Conservation (phyloP, 2,113 vertebrate species). For the Epinephelus fuscoguttatus region DNA sequence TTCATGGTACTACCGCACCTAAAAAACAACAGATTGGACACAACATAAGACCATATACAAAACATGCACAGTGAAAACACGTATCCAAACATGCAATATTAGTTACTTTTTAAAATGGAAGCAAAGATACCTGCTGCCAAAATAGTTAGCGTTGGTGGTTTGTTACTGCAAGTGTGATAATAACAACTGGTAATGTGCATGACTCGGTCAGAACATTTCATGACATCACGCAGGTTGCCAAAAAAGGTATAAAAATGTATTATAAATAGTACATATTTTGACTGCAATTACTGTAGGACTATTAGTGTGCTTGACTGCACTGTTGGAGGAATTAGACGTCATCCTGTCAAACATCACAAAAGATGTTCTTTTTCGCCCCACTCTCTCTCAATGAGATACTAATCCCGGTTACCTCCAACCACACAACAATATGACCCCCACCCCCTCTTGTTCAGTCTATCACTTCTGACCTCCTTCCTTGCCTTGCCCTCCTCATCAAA, state of each 20-base stretch:
- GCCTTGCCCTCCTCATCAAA: too few relatives aligned
- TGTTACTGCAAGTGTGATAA: not conserved
- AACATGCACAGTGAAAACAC: not conserved
- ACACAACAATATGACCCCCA: too few relatives aligned
- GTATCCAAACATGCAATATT: not conserved
- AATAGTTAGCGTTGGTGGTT: not conserved
- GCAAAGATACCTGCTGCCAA: not conserved
- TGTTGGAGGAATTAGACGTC: too few relatives aligned
- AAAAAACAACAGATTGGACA: not conserved
- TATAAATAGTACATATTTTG: too few relatives aligned
- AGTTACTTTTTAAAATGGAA: not conserved
- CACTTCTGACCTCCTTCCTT: too few relatives aligned
- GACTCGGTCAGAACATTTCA: not conserved
- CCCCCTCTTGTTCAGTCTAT: too few relatives aligned
- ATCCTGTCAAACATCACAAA: too few relatives aligned
- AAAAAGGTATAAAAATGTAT: not conserved
- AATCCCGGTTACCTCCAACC: too few relatives aligned
- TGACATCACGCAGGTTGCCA: not conserved
- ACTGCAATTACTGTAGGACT: too few relatives aligned
- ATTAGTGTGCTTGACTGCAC: too few relatives aligned
- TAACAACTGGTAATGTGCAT: not conserved
- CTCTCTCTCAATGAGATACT: too few relatives aligned
- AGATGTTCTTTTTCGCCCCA: too few relatives aligned
- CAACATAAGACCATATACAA: not conserved
- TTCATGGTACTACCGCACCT: conserved; percentile 97